Percentiles rank a stretch among this genome's conserved stretches.
phyloP scores from a whole-genome alignment of 2,888 invertebrate genomes.

The Cartodere bifasciata region DNA sequence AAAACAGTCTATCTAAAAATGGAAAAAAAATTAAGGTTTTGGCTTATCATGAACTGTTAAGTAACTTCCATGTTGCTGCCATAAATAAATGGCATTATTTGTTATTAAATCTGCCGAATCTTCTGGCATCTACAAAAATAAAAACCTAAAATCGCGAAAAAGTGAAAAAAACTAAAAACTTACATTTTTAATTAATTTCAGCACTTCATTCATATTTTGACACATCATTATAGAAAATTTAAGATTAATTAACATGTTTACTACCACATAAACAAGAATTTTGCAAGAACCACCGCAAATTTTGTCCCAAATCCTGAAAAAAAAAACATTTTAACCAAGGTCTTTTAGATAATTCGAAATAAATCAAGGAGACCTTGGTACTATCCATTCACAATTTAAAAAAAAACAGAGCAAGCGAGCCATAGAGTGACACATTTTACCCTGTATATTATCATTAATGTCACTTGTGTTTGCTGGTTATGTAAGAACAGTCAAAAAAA shows the following conservation, averaged over 20 bases:
- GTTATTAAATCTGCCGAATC: constrained; percentile 73
- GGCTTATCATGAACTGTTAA: constrained; percentile 33
- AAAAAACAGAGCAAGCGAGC: too few relatives aligned
- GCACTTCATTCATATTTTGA: constrained; percentile 43
- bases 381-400: too few relatives aligned
- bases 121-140: constrained; percentile 52
- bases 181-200: constrained; percentile 57
- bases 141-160: neutral
- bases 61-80: constrained; percentile 67
- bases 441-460: too few relatives aligned
- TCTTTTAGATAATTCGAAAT: too few relatives aligned
- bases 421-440: too few relatives aligned
- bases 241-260: constrained; percentile 59
- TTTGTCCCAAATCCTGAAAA: constrained; percentile 76
- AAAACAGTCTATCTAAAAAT: too few relatives aligned
- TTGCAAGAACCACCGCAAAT: constrained; percentile 73
- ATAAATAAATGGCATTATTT: constrained; percentile 73
- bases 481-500: too few relatives aligned
- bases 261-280: constrained; percentile 66
- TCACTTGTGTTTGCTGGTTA: too few relatives aligned
- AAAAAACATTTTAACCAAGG: constrained; percentile 12
- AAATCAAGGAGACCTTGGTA: too few relatives aligned
- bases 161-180: constrained; percentile 18
- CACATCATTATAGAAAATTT: constrained; percentile 53
- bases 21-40: constrained; percentile 24